phyloP scores from a whole-genome alignment of 2,113 vertebrate genomes.

The Pterocles burchelli region DNA sequence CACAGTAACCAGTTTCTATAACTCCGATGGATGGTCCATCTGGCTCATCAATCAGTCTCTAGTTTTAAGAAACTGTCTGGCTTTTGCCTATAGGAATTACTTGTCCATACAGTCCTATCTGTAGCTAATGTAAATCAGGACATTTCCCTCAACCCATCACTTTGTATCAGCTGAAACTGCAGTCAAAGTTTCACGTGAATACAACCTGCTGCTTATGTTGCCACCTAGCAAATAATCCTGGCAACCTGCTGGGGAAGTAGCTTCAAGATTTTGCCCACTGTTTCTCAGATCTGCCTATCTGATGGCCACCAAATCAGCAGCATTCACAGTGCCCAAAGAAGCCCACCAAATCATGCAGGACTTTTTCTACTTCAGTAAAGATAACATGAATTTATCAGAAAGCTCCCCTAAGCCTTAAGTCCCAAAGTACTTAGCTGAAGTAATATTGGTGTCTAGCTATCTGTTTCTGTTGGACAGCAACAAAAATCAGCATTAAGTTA shows the following conservation, averaged over 20 bases:
- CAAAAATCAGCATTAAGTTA: neutral
- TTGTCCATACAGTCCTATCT: neutral
- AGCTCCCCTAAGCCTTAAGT: neutral
- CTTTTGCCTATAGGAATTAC: neutral
- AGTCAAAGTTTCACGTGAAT: neutral
- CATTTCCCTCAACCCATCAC: neutral
- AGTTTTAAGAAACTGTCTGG: neutral
- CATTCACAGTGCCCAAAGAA: neutral
- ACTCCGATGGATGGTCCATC: neutral
- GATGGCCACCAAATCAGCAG: neutral
- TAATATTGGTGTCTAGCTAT: neutral
- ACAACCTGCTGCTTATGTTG: neutral
- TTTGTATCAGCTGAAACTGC: neutral
- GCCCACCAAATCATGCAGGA: neutral
- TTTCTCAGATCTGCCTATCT: neutral
- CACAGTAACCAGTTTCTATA: neutral
- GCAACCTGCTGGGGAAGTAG: neutral
- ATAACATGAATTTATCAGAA: neutral
- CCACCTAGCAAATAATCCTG: neutral
- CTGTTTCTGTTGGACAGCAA: neutral
- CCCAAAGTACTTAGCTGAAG: neutral
- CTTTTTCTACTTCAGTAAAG: neutral
- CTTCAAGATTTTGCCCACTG: neutral
- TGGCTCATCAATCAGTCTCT: neutral
- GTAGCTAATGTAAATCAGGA: neutral